phyloP scores from a whole-genome alignment of 2,797 vertebrate genomes.

The Chelon auratus region DNA sequence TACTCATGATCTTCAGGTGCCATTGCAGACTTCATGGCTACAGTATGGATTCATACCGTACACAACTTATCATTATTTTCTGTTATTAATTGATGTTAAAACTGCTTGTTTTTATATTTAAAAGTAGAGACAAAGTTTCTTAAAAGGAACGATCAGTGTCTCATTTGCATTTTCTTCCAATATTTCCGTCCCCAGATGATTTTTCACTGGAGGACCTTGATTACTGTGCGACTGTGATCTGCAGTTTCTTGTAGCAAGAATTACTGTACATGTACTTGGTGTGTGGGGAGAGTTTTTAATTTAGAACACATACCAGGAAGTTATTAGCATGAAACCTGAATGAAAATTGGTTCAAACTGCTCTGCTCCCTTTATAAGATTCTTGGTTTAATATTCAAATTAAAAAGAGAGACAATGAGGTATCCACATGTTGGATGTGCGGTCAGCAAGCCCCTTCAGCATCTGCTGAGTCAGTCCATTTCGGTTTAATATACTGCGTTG shows the following conservation, averaged over 20 bases:
- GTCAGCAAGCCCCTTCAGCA: conserved; percentile 25
- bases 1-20: too few species aligned
- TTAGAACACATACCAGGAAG: not conserved
- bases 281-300: not conserved
- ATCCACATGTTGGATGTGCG: conserved; percentile 31
- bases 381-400: conserved; percentile 3
- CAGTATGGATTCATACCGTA: not conserved
- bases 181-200: conserved; percentile 28
- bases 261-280: conserved; percentile 2
- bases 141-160: conserved; percentile 22
- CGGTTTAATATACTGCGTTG: conserved; percentile 24
- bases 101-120: not conserved
- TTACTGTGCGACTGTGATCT: conserved; percentile 32
- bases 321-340: conserved; percentile 2
- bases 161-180: conserved; percentile 34
- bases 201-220: conserved; percentile 31
- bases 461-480: conserved; percentile 13
- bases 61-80: not conserved
- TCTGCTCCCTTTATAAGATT: not conserved
- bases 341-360: conserved; percentile 26
- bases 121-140: not conserved
- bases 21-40: too few species aligned
- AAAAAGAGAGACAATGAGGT: not conserved
- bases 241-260: conserved; percentile 34
- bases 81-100: not conserved